Evolutionary conservation across 2,113 vertebrate genomes (phyloP).

Genomic region (Sinocyclocheilus anshuiensis): DNA sequence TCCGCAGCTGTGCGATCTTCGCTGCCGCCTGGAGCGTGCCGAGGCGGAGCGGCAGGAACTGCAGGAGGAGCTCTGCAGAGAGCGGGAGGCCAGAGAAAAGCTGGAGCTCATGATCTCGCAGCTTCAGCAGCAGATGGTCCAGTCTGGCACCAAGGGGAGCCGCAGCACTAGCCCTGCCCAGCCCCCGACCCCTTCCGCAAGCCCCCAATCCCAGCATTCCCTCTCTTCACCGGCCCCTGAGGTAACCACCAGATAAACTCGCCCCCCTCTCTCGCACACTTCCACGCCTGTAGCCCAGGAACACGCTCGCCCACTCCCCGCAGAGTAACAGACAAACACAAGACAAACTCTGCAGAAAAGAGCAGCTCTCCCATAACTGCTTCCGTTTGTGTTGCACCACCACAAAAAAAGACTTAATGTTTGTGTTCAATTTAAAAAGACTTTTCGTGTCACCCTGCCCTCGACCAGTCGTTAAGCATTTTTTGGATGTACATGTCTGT

Average conservation of each 20-base stretch:
- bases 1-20: conserved; percentile 86
- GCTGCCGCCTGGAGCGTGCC: conserved; percentile 86
- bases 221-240: conserved; percentile 62
- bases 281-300: conserved; percentile 29
- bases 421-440: conserved; percentile 30
- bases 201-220: conserved; percentile 70
- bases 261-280: conserved; percentile 56
- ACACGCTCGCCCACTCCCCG: conserved; percentile 31
- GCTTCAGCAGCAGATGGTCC: conserved; percentile 88
- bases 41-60: conserved; percentile 94
- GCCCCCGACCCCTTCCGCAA: conserved; percentile 41
- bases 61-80: conserved; percentile 89
- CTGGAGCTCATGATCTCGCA: conserved; percentile 90
- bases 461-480: conserved; percentile 72
- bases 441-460: conserved; percentile 28
- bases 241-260: conserved; percentile 36
- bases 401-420: conserved; percentile 34
- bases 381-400: neutral
- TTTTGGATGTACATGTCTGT: conserved; percentile 65
- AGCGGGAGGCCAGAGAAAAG: conserved; percentile 90
- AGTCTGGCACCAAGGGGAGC: conserved; percentile 65
- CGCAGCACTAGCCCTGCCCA: neutral
- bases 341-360: conserved; percentile 57
- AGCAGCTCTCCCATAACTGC: conserved; percentile 30
- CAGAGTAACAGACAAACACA: conserved; percentile 58